Percentiles rank a stretch among this genome's conserved stretches.
Evolutionary conservation across 1,140 invertebrate species (phyloP).

Genomic region (Arctopsyche grandis): DNA sequence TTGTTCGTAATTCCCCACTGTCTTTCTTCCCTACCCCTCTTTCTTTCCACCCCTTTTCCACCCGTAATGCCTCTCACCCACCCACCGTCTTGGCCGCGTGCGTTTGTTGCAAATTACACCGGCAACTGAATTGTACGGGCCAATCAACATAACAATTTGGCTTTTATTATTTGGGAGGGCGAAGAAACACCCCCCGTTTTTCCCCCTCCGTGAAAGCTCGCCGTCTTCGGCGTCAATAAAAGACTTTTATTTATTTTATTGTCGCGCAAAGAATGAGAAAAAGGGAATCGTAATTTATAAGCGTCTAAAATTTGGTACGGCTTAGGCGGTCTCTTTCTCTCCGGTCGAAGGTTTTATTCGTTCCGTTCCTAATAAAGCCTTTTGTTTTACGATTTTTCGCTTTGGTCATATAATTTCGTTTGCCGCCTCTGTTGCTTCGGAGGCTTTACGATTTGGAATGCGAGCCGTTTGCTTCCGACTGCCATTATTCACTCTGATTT

Average conservation of each 20-base stretch:
- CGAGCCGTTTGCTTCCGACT: not conserved
- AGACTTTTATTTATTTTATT: conserved; percentile 52
- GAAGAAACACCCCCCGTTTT: not conserved
- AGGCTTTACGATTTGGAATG: conserved; percentile 33
- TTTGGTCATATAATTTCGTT: conserved; percentile 49
- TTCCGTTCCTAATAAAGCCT: conserved; percentile 52
- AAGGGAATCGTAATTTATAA: conserved; percentile 55
- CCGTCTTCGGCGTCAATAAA: conserved; percentile 40
- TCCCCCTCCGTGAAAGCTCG: not conserved
- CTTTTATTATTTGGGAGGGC: conserved; percentile 49
- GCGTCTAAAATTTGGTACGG: conserved; percentile 50
- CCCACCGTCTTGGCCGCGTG: conserved; percentile 25
- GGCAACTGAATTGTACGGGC: conserved; percentile 47
- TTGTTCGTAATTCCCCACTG: not conserved
- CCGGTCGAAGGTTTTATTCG: conserved; percentile 42
- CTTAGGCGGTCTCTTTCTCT: conserved; percentile 18
- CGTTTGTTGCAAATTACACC: conserved; percentile 46
- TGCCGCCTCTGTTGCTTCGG: conserved; percentile 30
- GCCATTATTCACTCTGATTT: too few relatives aligned
- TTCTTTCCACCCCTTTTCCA: not conserved
- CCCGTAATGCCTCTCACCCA: not conserved
- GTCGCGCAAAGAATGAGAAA: conserved; percentile 53
- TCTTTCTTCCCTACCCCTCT: not conserved
- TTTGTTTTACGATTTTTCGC: conserved; percentile 51
- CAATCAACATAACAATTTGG: conserved; percentile 53